These are phyloP conservation scores for Dasypus novemcinctus DNA, from an alignment of 2,113 vertebrate genomes.

Conservation along the genomic window DNA sequence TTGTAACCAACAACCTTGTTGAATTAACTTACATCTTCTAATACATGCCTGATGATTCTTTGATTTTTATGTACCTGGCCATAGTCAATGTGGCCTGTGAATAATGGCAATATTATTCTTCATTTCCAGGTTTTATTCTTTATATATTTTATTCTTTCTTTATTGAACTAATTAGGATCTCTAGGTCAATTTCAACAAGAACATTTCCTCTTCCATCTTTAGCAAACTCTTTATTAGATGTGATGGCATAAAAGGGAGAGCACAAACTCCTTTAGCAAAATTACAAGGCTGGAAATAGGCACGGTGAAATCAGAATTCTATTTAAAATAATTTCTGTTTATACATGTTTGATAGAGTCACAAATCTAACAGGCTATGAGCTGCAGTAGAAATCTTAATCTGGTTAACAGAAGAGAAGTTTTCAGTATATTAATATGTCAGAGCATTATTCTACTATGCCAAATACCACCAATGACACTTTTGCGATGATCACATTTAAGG, in stretches of 20 bases:
- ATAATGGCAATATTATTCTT: background rate
- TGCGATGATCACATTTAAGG: background rate
- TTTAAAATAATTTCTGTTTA: background rate
- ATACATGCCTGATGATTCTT: background rate
- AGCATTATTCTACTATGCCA: background rate
- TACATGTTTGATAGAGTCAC: background rate
- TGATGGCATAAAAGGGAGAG: background rate
- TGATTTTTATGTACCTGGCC: background rate
- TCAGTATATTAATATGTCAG: background rate
- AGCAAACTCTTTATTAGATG: background rate
- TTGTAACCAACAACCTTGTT: background rate
- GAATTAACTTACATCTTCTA: background rate
- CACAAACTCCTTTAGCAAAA: background rate
- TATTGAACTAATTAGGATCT: background rate
- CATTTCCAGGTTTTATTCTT: background rate
- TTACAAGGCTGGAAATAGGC: background rate
- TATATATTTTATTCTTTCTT: background rate
- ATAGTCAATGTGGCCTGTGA: background rate
- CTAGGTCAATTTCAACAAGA: background rate
- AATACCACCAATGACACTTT: background rate
- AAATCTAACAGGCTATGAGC: background rate
- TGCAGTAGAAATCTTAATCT: background rate
- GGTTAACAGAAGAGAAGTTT: background rate
- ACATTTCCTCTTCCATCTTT: background rate
- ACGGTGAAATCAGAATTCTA: background rate